Evolutionary conservation across 2,113 vertebrate species (phyloP).

Genomic region (Micromys minutus): DNA sequence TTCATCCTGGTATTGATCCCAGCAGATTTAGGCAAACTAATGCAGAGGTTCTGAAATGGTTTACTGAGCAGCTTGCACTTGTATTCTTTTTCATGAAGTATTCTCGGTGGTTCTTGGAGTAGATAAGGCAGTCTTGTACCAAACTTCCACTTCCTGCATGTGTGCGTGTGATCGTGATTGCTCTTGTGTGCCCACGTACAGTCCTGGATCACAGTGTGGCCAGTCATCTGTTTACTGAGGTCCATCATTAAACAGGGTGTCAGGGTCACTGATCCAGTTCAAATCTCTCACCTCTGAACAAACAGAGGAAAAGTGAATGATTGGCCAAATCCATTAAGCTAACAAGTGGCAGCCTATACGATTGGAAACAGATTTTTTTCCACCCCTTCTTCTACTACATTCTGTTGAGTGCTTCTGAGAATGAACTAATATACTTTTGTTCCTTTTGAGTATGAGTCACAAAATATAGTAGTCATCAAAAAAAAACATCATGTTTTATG

Average conservation of each 20-base stretch:
- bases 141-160: background rate
- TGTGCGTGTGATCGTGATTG: background rate
- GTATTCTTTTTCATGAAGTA: background rate
- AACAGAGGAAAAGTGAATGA: background rate
- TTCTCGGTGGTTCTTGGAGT: background rate
- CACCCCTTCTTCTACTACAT: background rate
- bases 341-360: background rate
- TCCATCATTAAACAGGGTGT: conserved; percentile 2
- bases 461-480: background rate
- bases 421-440: background rate
- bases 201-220: background rate
- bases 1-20: background rate
- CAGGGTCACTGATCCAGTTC: background rate
- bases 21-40: background rate
- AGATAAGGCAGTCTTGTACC: background rate
- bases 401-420: background rate
- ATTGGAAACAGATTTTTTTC: background rate
- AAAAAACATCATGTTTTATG: background rate
- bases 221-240: conserved; percentile 38
- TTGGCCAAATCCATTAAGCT: background rate
- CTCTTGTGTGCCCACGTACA: background rate
- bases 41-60: background rate
- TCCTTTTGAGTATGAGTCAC: background rate
- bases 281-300: background rate
- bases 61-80: background rate